A percentile compares a stretch with the other conserved stretches of the same genome.
Evolutionary conservation across 2,888 invertebrate species (phyloP).

Genomic region (Cephus pulcher): DNA sequence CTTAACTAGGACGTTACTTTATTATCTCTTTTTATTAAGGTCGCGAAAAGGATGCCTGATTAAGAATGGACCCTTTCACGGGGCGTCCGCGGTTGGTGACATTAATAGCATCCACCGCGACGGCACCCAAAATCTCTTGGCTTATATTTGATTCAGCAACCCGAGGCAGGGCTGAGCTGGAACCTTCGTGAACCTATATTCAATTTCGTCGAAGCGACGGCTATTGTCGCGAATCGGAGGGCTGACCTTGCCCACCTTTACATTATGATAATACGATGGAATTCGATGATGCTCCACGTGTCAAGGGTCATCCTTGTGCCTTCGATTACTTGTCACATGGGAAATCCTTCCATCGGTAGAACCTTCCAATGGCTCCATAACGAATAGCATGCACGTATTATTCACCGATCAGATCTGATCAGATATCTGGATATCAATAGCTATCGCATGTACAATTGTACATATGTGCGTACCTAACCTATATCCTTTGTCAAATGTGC

Average conservation of each 20-base stretch:
- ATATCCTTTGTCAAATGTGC: neutral
- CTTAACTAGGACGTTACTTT: conserved; percentile 35
- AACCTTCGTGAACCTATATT: conserved; percentile 53
- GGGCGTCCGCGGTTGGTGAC: conserved; percentile 55
- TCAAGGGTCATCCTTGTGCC: neutral
- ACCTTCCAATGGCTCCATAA: neutral
- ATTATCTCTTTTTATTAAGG: conserved; percentile 41
- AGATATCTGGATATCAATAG: neutral
- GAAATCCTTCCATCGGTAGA: neutral
- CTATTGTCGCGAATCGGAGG: neutral
- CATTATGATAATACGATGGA: neutral
- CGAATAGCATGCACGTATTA: neutral
- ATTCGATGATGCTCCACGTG: neutral
- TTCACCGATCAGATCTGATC: neutral
- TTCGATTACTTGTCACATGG: neutral
- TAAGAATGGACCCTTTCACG: conserved; percentile 57
- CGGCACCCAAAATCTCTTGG: conserved; percentile 34
- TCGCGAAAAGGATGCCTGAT: conserved; percentile 41
- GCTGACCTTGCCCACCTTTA: neutral
- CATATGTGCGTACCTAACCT: neutral
- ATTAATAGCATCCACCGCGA: conserved; percentile 54
- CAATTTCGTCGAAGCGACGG: conserved; percentile 36
- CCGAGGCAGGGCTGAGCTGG: conserved; percentile 30
- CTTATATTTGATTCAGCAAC: conserved; percentile 61
- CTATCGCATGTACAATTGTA: neutral